phyloP scores from a whole-genome alignment of 2,888 invertebrate species.

The Agrochola circellaris region DNA sequence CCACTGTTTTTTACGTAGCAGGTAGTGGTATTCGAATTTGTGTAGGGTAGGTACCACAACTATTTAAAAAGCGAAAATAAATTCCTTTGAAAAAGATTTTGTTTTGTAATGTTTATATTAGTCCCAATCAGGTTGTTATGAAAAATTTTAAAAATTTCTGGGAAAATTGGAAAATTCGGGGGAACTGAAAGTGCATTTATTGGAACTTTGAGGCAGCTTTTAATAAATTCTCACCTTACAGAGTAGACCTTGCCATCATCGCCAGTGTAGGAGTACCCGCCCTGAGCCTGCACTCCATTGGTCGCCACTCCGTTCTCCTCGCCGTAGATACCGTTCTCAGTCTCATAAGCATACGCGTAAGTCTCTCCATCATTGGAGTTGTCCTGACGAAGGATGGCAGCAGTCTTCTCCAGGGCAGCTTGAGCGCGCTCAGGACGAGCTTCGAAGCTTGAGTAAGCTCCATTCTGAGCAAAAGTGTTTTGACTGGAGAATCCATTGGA shows the following conservation, averaged over 20 bases:
- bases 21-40: too few species aligned
- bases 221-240: conserved; percentile 80
- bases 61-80: too few species aligned
- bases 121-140: too few species aligned
- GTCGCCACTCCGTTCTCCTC: conserved; percentile 86
- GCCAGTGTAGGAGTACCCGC: conserved; percentile 85
- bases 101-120: too few species aligned
- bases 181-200: too few species aligned
- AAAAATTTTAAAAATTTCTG: too few species aligned
- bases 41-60: too few species aligned
- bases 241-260: conserved; percentile 87
- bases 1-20: too few species aligned
- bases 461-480: conserved; percentile 51
- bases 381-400: conserved; percentile 84
- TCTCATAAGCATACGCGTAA: conserved; percentile 84
- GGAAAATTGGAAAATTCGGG: too few species aligned
- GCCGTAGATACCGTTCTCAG: conserved; percentile 85
- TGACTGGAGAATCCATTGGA: conserved; percentile 45
- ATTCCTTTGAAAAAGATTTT: too few species aligned
- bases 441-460: conserved; percentile 65
- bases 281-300: conserved; percentile 85
- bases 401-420: conserved; percentile 83
- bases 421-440: conserved; percentile 79
- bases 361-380: conserved; percentile 83
- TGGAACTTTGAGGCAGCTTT: too few species aligned